Evolutionary conservation across 1,140 invertebrate genomes (phyloP).

Genomic region (Drosophila bocki): DNA sequence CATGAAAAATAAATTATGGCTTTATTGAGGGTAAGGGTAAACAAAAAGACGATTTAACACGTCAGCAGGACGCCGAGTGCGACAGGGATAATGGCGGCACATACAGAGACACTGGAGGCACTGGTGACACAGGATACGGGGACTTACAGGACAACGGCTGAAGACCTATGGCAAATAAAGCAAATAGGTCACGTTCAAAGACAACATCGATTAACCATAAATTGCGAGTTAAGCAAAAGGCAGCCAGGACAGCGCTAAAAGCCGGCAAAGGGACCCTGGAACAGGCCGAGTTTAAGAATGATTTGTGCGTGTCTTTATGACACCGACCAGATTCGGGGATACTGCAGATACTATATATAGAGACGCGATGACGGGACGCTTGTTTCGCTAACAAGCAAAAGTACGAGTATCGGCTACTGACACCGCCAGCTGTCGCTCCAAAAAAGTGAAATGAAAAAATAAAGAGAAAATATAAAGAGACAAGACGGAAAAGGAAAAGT

Average conservation of each 20-base stretch:
- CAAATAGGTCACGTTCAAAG: conserved; percentile 84
- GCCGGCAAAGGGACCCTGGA: conserved; percentile 21
- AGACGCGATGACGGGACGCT: conserved; percentile 41
- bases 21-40: conserved; percentile 82
- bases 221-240: conserved; percentile 84
- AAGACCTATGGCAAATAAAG: conserved; percentile 72
- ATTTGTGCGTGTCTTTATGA: conserved; percentile 84
- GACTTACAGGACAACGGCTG: conserved; percentile 37
- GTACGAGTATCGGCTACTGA: conserved; percentile 31
- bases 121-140: conserved; percentile 19
- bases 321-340: conserved; percentile 47
- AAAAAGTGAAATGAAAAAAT: conserved; percentile 44
- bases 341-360: conserved; percentile 30
- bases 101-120: conserved; percentile 11
- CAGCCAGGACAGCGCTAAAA: conserved; percentile 61
- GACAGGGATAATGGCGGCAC: conserved; percentile 55
- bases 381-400: conserved; percentile 66
- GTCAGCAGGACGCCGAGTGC: conserved; percentile 77
- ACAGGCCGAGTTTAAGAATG: conserved; percentile 69
- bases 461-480: conserved; percentile 22
- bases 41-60: conserved; percentile 84
- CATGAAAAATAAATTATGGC: conserved; percentile 83
- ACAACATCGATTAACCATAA: conserved; percentile 85
- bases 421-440: conserved; percentile 71
- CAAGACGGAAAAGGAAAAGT: conserved; percentile 41